Conservation (phyloP, 2,113 vertebrate genomes). For the Triplophysa rosa region DNA sequence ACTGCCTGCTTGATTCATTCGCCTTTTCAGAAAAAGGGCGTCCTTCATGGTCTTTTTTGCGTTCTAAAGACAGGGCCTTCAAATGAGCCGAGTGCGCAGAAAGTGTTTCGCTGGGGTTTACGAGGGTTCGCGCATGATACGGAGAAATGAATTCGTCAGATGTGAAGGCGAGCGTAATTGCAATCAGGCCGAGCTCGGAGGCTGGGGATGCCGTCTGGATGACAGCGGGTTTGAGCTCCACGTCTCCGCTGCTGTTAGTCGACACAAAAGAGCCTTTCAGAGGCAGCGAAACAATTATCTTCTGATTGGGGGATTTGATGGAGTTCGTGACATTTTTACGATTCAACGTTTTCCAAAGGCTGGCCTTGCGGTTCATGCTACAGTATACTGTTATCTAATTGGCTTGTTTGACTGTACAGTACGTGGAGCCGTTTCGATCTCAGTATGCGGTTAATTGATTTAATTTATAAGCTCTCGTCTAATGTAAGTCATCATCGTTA, state of each 20-base stretch:
- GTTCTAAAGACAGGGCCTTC: neutral
- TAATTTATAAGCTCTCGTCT: constrained; percentile 41
- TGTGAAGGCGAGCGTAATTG: neutral
- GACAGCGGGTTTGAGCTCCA: neutral
- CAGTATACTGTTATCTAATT: constrained; percentile 32
- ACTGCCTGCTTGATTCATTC: constrained; percentile 37
- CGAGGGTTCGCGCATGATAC: neutral
- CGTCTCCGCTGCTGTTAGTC: neutral
- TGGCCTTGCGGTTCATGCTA: constrained; percentile 22
- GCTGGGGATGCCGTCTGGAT: neutral
- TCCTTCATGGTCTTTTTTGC: neutral
- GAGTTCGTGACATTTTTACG: neutral
- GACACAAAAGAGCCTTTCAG: constrained; percentile 4
- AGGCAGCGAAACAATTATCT: constrained; percentile 12
- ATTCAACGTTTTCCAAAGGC: neutral
- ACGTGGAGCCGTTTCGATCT: neutral
- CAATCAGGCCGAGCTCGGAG: neutral
- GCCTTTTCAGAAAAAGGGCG: constrained; percentile 1
- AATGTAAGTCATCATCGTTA: constrained; percentile 37
- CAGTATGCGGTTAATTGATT: constrained; percentile 31
- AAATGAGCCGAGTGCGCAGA: neutral
- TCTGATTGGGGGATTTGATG: neutral
- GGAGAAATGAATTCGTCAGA: constrained; percentile 8
- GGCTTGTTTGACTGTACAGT: constrained; percentile 1
- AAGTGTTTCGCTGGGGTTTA: neutral